These are phyloP conservation scores for Eclectus roratus DNA, from an alignment of 2,113 vertebrate species.

Conservation along the genomic window DNA sequence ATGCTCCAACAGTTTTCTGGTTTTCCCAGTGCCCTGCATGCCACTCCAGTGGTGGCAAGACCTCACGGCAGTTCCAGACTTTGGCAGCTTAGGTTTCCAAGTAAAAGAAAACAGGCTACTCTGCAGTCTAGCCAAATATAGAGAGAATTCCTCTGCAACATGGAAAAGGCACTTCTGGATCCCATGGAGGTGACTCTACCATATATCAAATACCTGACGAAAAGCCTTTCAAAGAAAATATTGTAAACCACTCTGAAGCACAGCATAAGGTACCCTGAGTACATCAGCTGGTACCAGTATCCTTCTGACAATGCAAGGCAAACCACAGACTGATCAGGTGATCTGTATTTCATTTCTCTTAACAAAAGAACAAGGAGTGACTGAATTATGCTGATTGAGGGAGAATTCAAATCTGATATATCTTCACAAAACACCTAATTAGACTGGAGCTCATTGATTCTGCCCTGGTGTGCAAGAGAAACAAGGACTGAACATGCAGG, in stretches of 20 bases:
- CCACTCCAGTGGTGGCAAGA: neutral
- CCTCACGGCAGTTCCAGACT: neutral
- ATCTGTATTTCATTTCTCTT: neutral
- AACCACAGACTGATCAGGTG: neutral
- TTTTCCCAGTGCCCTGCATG: neutral
- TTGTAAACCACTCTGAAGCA: neutral
- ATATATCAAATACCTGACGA: neutral
- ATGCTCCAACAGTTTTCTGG: neutral
- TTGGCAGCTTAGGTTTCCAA: neutral
- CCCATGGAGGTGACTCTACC: neutral
- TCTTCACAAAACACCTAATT: neutral
- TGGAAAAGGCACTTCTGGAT: neutral
- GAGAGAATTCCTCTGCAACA: neutral
- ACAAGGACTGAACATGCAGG: neutral
- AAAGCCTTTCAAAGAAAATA: neutral
- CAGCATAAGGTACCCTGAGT: neutral
- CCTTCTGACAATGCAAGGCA: neutral
- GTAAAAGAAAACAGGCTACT: neutral
- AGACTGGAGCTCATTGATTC: neutral
- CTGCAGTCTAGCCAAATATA: neutral
- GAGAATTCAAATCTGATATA: constrained; percentile 6
- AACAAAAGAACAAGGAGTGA: neutral
- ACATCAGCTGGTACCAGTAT: neutral
- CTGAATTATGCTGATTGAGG: neutral
- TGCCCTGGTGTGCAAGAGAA: neutral